A percentile compares a stretch with the other conserved stretches of the same genome.
Evolutionary conservation across 2,113 vertebrate genomes (phyloP).

Genomic region (Lepus timidus): DNA sequence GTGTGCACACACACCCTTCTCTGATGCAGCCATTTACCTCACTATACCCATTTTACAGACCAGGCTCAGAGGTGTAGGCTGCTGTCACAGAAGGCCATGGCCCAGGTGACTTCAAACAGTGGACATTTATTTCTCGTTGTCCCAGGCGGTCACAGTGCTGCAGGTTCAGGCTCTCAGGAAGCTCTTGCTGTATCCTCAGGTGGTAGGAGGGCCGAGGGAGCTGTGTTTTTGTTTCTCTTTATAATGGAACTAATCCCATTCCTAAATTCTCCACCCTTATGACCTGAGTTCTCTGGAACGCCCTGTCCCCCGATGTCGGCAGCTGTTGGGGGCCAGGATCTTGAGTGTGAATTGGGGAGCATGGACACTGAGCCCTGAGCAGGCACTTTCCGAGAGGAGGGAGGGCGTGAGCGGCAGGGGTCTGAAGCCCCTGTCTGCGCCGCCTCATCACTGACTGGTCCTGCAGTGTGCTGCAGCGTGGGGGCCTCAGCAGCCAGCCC

Average conservation of each 20-base stretch:
- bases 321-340: neutral
- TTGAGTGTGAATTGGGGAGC: no score
- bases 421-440: no score
- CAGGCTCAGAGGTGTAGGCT: neutral
- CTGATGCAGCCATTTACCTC: neutral
- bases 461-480: neutral
- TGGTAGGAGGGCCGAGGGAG: neutral
- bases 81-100: neutral
- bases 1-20: neutral
- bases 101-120: neutral
- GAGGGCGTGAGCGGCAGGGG: neutral
- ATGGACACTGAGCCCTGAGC: neutral
- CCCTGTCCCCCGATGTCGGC: neutral
- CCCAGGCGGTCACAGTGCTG: neutral
- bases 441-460: no score
- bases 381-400: neutral
- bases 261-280: neutral
- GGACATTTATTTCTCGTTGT: neutral
- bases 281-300: neutral
- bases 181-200: no score
- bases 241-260: neutral
- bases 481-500: accelerated
- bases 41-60: neutral
- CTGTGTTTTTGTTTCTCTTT: neutral
- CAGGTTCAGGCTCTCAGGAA: no score